Percentiles rank a stretch among this genome's conserved stretches.
These are phyloP conservation scores for Lithophane ornitopus DNA, from an alignment of 2,888 invertebrate genomes.

Conservation along the genomic window DNA sequence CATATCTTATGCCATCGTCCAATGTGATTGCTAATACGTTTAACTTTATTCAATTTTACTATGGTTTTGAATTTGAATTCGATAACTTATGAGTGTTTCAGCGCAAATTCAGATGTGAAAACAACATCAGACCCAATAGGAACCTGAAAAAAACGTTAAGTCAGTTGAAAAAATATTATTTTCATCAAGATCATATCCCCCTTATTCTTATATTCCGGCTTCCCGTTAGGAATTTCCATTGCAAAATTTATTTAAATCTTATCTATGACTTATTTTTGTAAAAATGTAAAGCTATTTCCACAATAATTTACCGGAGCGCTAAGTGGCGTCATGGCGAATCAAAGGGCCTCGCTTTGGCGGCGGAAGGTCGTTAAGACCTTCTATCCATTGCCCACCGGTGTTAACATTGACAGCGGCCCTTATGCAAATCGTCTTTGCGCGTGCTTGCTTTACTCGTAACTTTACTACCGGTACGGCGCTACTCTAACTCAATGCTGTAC, in stretches of 20 bases:
- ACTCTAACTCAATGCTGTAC: slow-evolving; percentile 61
- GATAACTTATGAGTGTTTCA: background rate
- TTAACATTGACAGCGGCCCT: slow-evolving; percentile 85
- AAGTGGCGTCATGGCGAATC: slow-evolving; percentile 83
- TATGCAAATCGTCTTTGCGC: slow-evolving; percentile 86
- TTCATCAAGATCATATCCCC: slow-evolving; percentile 1
- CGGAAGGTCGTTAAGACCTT: slow-evolving; percentile 85
- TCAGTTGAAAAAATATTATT: background rate
- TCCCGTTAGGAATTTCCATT: slow-evolving; percentile 57
- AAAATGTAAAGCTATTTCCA: slow-evolving; percentile 68
- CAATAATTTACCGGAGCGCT: slow-evolving; percentile 69
- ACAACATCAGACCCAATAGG: background rate
- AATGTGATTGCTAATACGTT: slow-evolving; percentile 13
- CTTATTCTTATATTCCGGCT: slow-evolving; percentile 3
- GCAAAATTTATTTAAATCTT: slow-evolving; percentile 68
- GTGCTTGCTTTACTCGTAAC: slow-evolving; percentile 68
- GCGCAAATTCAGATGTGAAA: background rate
- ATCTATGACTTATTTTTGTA: slow-evolving; percentile 45
- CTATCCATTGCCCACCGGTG: slow-evolving; percentile 79
- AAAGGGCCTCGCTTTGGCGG: slow-evolving; percentile 83
- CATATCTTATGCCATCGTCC: slow-evolving; percentile 34
- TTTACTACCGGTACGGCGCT: slow-evolving; percentile 67
- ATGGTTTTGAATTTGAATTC: background rate
- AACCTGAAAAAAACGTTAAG: background rate
- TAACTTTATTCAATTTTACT: background rate